These are phyloP conservation scores for Hycleus phaleratus DNA, from an alignment of 1,140 invertebrate genomes.

Conservation along the genomic window DNA sequence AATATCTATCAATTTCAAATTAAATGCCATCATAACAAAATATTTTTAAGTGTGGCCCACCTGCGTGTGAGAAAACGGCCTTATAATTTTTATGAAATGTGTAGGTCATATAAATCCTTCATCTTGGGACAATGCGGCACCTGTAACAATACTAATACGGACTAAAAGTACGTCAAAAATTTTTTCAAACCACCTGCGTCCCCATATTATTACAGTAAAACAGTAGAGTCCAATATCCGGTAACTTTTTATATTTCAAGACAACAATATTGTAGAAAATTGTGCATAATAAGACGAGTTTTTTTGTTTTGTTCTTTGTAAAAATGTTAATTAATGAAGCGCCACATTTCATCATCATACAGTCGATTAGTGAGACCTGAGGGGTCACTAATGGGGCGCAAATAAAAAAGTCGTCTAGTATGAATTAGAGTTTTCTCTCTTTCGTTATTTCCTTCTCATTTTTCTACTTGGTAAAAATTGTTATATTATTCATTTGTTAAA, in stretches of 20 bases:
- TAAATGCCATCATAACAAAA: slow-evolving; percentile 7
- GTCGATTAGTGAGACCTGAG: slow-evolving; percentile 9
- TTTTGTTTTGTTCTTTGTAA: background rate
- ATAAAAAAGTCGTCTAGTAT: slow-evolving; percentile 2
- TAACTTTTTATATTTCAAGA: no score
- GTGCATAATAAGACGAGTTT: background rate
- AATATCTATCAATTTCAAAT: slow-evolving; percentile 1
- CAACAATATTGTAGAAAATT: background rate
- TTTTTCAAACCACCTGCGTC: slow-evolving; percentile 10
- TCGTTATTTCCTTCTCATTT: background rate
- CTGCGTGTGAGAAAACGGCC: slow-evolving; percentile 13
- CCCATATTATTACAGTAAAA: background rate
- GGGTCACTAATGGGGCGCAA: slow-evolving; percentile 17
- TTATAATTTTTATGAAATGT: slow-evolving; percentile 16
- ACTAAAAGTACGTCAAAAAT: slow-evolving; percentile 8
- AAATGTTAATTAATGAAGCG: no score
- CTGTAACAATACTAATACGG: slow-evolving; percentile 11
- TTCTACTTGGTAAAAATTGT: slow-evolving; percentile 3
- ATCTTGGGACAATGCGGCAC: slow-evolving; percentile 4
- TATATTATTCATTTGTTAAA: slow-evolving; percentile 12
- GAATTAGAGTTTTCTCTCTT: background rate
- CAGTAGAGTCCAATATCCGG: background rate
- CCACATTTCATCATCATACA: background rate
- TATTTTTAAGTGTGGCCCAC: slow-evolving; percentile 1
- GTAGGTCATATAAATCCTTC: slow-evolving; percentile 12